These are phyloP conservation scores for Lochmaea capreae DNA, from an alignment of 2,888 invertebrate genomes.

Conservation along the genomic window DNA sequence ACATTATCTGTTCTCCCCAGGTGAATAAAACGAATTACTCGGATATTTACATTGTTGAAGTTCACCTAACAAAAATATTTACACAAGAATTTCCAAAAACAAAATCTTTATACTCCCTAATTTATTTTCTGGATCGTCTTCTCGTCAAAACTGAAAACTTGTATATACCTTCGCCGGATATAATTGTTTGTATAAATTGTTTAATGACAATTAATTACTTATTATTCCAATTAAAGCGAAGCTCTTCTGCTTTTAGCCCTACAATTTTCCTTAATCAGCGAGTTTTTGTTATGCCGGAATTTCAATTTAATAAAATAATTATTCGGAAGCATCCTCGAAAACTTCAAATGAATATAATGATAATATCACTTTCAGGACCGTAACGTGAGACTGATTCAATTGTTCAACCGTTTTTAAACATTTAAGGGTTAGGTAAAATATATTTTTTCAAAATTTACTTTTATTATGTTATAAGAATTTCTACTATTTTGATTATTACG, in stretches of 20 bases:
- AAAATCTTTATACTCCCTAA: not conserved
- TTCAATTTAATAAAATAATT: conserved; percentile 34
- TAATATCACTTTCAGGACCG: conserved; percentile 9
- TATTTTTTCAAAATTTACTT: too few species aligned
- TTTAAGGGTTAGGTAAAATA: too few species aligned
- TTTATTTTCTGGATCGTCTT: not conserved
- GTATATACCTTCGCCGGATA: not conserved
- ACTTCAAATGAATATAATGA: conserved; percentile 40
- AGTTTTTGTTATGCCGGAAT: conserved; percentile 23
- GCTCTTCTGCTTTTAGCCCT: conserved; percentile 1
- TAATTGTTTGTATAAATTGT: conserved; percentile 29
- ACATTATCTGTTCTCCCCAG: too few species aligned
- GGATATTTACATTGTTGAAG: too few species aligned
- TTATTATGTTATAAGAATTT: too few species aligned
- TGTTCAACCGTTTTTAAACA: too few species aligned
- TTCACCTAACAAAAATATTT: not conserved
- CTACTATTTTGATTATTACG: too few species aligned
- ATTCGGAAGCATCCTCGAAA: conserved; percentile 35
- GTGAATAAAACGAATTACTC: too few species aligned
- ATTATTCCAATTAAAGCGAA: conserved; percentile 23
- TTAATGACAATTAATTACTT: conserved; percentile 33
- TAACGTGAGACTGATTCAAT: not conserved
- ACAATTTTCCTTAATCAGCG: conserved; percentile 19
- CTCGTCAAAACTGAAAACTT: not conserved
- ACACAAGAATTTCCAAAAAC: not conserved